Base-by-base conservation (phyloP, 2,113 vertebrate species). In the Myotis lucifugus region DNA sequence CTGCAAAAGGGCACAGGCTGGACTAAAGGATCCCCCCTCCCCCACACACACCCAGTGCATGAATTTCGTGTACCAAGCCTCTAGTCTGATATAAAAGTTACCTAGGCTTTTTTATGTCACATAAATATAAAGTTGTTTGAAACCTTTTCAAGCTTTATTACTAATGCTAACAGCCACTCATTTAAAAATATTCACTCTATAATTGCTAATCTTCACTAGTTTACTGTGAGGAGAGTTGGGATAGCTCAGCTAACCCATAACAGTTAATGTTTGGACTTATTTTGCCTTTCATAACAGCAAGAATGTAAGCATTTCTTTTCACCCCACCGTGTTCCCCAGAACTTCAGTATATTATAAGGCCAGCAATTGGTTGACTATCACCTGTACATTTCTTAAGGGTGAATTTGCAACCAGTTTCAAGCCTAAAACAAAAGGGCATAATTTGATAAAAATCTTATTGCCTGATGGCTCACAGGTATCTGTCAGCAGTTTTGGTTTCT, bases 381-480 rank as follows among this genome's bases (percentile, higher is more conserved):
- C 56, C 66, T 3, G 2, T 48, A 10, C 15, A 77, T 93, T 88
- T 89, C 95, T 95, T 93, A 67, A 82, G 70, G 91, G 69, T 88
- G 48, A 95, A 93, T 85, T 42, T 84, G 64, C 6, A 91, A 92
- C 70, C 70, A 56, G 6, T 73, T 95, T n/a, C 77, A 14, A 94
- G 79, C 59, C 90, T 73, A 95, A 95, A 97, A 72, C 61, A 89
- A 96, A 97, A 97, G 97, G 96, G 91, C 59, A 91, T 93, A 95
- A 96, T 95, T 96, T 95, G 94, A 97, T 95, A 96, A 96, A 97
- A 97, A 91, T 96, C 88, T 66, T 70, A 72, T 52, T 95, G 77
- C 94, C 34, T 52, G 76, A 82, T 95, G 90, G 70, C 48, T 95
- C 5, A 2, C 88, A 96, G 96, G 95, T 91, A 97, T 93, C 94